Evolutionary conservation across 2,888 invertebrate genomes (phyloP), one percentile per base, ranked within the genome.

Genomic region (Rhaphigaster nebulosa): DNA sequence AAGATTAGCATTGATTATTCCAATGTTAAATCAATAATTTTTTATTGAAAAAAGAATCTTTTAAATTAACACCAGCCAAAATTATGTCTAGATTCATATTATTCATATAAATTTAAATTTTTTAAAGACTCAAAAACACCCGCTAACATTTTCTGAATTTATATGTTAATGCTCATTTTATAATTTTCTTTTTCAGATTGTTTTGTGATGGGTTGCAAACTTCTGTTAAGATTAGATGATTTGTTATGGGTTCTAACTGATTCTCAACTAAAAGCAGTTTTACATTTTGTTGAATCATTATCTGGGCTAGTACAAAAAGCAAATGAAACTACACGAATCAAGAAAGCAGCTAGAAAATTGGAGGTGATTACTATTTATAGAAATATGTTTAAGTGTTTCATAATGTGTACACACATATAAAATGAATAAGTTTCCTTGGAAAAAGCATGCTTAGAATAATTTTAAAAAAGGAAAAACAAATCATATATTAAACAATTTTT

Each of bases 171-270:
- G 10, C 18, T 65, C 13, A 15, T 65, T 15, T 29, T 15, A 29
- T 65, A 65, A 65, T 65, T 34, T 34, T 91, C 12, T 90, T 60
- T 94, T 94, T 34, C 94, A 98, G 99, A 99, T 94, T 99, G 99
- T 93, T 97, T 97, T 92, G 96, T 99, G 90, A 95, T 99, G 93
- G 98, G 98, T 2, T 99, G 99, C 50, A 96, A 98, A 90, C 95
- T 99, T 92, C 97, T 98, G 91, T 95, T 99, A 90, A 97, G 99
- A 92, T 95, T 99, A 92, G 99, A 99, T 94, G 99, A 99, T 93
- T 95, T 99, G 88, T 95, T 99, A 54, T 99, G 99, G 99, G 99
- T 99, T 80, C 94, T 99, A 91, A 99, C 99, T 0, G 99, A 99
- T 94, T 98, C 98, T 0, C 99, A 99, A 94, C 94, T 99, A 76